Percentiles rank a stretch among this genome's conserved stretches.
Evolutionary conservation across 2,797 vertebrate genomes (phyloP).

Genomic region (Tarsius wallacei): DNA sequence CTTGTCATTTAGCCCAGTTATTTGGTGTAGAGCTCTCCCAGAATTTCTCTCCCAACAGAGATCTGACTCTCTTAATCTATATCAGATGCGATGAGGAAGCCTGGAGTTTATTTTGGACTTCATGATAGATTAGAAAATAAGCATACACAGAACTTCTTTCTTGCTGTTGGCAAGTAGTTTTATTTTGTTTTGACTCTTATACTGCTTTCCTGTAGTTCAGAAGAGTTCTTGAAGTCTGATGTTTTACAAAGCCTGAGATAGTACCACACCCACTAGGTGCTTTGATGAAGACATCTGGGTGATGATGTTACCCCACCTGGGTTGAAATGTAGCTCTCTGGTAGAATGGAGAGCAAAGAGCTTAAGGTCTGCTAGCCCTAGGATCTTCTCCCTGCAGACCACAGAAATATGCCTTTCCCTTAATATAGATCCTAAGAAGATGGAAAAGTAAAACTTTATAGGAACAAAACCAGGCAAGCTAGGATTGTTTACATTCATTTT

Average conservation of each 20-base stretch:
- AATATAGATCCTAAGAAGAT: neutral
- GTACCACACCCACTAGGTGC: neutral
- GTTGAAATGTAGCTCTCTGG: neutral
- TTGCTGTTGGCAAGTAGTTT: conserved; percentile 56
- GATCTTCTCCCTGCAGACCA: neutral
- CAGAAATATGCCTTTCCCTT: neutral
- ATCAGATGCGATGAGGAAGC: conserved; percentile 70
- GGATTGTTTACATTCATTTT: conserved; percentile 33
- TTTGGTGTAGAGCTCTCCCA: conserved; percentile 16
- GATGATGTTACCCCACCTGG: neutral
- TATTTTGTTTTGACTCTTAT: conserved; percentile 67
- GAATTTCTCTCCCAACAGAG: conserved; percentile 24
- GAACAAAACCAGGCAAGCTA: conserved; percentile 1
- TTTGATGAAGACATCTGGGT: neutral
- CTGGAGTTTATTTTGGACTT: conserved; percentile 80
- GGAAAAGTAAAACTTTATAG: neutral
- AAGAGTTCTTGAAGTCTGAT: neutral
- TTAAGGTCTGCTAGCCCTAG: neutral
- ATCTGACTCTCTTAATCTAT: conserved; percentile 68
- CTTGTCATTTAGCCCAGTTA: conserved; percentile 68
- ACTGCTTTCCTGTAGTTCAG: neutral
- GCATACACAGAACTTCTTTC: conserved; percentile 56
- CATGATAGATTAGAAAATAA: conserved; percentile 71
- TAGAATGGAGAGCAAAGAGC: neutral
- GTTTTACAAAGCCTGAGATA: neutral